Evolutionary conservation across 2,797 vertebrate species (phyloP).

Genomic region (Halcyon chelicuti): DNA sequence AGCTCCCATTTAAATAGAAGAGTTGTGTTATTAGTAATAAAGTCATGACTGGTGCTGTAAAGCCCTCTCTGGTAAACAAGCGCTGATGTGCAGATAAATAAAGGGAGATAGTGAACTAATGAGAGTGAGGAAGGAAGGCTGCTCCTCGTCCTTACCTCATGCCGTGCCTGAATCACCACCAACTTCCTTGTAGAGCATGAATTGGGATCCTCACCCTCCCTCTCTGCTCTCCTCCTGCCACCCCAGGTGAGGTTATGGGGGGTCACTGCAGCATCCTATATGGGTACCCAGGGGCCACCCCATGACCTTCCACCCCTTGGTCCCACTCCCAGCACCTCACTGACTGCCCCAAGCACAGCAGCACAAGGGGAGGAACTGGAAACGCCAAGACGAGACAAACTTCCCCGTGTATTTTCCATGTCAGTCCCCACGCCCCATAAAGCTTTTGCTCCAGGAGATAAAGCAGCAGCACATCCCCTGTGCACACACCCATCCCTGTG

Average conservation of each 20-base stretch:
- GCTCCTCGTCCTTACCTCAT: background rate
- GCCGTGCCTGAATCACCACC: background rate
- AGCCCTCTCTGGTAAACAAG: background rate
- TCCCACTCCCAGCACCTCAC: background rate
- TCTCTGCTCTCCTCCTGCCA: background rate
- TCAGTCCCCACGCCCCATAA: rapidly evolving
- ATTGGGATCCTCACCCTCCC: background rate
- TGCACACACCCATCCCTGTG: background rate
- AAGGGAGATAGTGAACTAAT: background rate
- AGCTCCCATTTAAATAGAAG: background rate
- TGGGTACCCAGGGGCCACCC: background rate
- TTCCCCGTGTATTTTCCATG: background rate
- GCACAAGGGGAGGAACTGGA: background rate
- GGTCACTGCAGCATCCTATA: background rate
- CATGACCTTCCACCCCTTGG: rapidly evolving
- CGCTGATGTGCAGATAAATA: background rate
- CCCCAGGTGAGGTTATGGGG: rapidly evolving
- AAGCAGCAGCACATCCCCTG: background rate
- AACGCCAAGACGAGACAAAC: background rate
- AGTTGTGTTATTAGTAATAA: background rate
- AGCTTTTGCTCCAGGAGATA: background rate
- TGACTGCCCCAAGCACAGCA: background rate
- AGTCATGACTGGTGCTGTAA: background rate
- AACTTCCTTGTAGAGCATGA: background rate
- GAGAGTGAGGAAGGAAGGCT: conserved; percentile 3